phyloP scores from a whole-genome alignment of 2,888 invertebrate species.

The Idaea straminata region DNA sequence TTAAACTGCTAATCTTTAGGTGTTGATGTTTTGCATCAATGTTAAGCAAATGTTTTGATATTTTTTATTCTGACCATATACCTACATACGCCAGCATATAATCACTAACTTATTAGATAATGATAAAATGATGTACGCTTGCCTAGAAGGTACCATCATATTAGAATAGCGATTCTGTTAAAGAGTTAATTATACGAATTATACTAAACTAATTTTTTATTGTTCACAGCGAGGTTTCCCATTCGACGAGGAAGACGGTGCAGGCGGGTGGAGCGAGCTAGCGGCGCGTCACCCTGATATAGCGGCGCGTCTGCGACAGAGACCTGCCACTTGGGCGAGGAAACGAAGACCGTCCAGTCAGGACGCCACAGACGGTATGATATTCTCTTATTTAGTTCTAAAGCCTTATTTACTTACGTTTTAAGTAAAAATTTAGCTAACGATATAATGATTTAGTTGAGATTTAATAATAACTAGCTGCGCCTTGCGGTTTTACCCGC shows the following conservation, averaged over 20 bases:
- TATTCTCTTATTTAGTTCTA: constrained; percentile 6
- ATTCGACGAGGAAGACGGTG: constrained; percentile 82
- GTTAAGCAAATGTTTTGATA: background rate
- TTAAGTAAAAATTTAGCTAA: no score
- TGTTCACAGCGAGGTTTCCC: constrained; percentile 82
- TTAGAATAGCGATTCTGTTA: no score
- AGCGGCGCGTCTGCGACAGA: constrained; percentile 83
- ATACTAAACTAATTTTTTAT: constrained; percentile 15
- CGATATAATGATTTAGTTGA: no score
- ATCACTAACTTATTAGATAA: no score
- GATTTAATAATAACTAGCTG: no score
- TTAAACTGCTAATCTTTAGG: background rate
- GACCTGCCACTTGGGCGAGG: constrained; percentile 73
- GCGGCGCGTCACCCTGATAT: constrained; percentile 87
- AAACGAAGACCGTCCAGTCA: constrained; percentile 71
- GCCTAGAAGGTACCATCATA: no score
- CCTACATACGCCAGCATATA: background rate
- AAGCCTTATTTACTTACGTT: no score
- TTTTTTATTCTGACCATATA: background rate
- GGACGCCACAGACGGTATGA: constrained; percentile 66
- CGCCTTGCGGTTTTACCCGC: no score
- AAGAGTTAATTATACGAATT: background rate
- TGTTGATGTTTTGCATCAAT: background rate
- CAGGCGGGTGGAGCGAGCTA: constrained; percentile 84
- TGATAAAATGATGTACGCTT: no score